Evolutionary conservation across 2,797 vertebrate genomes (phyloP).

Genomic region (Platalea minor): DNA sequence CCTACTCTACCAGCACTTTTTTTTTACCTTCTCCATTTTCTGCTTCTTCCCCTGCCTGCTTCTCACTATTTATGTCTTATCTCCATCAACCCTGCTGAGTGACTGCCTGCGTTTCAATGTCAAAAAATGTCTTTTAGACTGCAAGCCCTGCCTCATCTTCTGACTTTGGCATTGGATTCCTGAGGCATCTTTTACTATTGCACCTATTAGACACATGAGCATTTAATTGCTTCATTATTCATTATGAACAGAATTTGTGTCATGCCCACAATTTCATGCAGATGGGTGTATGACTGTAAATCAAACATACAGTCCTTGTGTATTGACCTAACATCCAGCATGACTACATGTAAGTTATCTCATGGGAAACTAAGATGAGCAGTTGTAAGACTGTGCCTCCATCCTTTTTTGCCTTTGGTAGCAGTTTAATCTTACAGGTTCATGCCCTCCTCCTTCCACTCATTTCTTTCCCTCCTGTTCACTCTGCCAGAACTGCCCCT

Average conservation of each 20-base stretch:
- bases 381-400: not conserved
- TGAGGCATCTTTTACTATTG: not conserved
- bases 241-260: not conserved
- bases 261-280: not conserved
- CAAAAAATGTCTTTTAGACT: not conserved
- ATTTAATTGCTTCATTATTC: not conserved
- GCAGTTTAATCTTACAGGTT: not conserved
- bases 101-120: not conserved
- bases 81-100: not conserved
- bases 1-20: not conserved
- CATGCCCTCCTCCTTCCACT: not conserved
- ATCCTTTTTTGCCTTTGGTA: not conserved
- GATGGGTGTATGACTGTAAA: not conserved
- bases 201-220: not conserved
- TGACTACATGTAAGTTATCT: not conserved
- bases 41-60: not conserved
- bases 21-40: not conserved
- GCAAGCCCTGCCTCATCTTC: not conserved
- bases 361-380: not conserved
- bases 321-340: not conserved
- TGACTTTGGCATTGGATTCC: not conserved
- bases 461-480: not conserved
- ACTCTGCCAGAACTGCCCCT: not conserved
- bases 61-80: not conserved
- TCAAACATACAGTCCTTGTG: not conserved